Evolutionary conservation across 2,888 invertebrate genomes (phyloP).

Genomic region (Oscheius sp.): DNA sequence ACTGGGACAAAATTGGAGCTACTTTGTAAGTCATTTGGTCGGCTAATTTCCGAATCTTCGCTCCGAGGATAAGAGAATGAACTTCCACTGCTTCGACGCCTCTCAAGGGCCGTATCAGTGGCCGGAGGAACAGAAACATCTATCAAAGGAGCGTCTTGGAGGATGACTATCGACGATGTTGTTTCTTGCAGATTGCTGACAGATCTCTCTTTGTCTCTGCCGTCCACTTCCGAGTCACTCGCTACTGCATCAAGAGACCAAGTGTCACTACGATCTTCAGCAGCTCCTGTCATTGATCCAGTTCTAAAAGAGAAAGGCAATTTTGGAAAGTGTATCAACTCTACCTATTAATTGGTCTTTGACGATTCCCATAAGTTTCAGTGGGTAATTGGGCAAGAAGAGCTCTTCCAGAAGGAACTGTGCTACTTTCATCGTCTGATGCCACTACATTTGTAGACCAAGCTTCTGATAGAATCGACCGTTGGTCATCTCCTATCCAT

Average conservation of each 20-base stretch:
- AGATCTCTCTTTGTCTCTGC: constrained; percentile 24
- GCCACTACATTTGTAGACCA: constrained; percentile 98
- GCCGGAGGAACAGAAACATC: constrained; percentile 16
- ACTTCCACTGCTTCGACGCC: constrained; percentile 47
- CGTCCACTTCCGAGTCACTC: constrained; percentile 83
- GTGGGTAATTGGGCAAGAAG: constrained; percentile 20
- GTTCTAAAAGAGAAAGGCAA: constrained; percentile 5
- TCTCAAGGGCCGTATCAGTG: background rate
- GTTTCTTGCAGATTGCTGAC: too few species aligned
- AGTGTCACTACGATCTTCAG: constrained; percentile 76
- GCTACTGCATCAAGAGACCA: constrained; percentile 98
- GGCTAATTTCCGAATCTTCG: constrained; percentile 18
- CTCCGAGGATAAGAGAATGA: constrained; percentile 42
- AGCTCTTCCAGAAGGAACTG: constrained; percentile 22
- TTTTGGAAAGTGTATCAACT: background rate
- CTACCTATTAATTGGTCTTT: constrained; percentile 31
- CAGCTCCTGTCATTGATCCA: constrained; percentile 24
- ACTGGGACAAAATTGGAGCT: background rate
- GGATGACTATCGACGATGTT: too few species aligned
- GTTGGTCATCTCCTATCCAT: constrained; percentile 85
- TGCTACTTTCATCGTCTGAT: constrained; percentile 81
- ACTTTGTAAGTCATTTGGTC: background rate
- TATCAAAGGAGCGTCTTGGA: constrained; percentile 15
- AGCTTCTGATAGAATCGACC: constrained; percentile 94
- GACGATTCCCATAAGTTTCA: constrained; percentile 13